Base-by-base conservation (phyloP, 2,113 vertebrate species). In the Pterocles gutturalis region DNA sequence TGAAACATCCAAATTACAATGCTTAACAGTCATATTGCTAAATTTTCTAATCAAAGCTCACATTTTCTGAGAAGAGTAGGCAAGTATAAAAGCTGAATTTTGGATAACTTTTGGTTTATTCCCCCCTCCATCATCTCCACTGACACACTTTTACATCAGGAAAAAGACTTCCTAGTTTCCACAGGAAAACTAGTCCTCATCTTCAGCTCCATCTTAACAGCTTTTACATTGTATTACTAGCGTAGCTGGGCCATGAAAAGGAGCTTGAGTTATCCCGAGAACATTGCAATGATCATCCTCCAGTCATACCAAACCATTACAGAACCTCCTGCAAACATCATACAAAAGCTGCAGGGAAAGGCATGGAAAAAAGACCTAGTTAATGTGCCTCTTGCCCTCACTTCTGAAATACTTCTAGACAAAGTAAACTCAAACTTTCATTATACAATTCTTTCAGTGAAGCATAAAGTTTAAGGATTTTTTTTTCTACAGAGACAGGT, bases 1-100 rank as follows among this genome's bases (percentile, higher is more conserved):
- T 0, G 0, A 76, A 80, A 46, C 46, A 60, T 19, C 6, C 17
- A 36, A 60, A 49, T 51, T 51, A 34, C 10, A 55, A 25, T 22
- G 15, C 7, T 48, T 26, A 67, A 34, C 3, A 84, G 17, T n/a
- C 15, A 58, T 31, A 31, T 14, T n/a, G 11, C 8, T 75, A 18
- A 57, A 25, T 57, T 71, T 54, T 75, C 29, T 57, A 81, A 70
- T 43, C 19, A 85, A 94, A 92, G 25, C 17, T 81, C 34, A 43
- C 17, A 48, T 46, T 54, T 90, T 88, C 28, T 57, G 18, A n/a
- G 13, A 51, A 58, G 14, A 79, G 11, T 7, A 31, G 17, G 11
- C 7, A 88, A 82, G 29, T 5, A 36, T 3, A 31, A 55, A 57
- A 33, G 10, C 48, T n/a, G 5, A 11, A 53, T 66, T 64, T 85